Evolutionary conservation across 2,797 vertebrate genomes (phyloP), one percentile per base, ranked within the genome.

Genomic region (Lepidocolaptes lacrymiger): DNA sequence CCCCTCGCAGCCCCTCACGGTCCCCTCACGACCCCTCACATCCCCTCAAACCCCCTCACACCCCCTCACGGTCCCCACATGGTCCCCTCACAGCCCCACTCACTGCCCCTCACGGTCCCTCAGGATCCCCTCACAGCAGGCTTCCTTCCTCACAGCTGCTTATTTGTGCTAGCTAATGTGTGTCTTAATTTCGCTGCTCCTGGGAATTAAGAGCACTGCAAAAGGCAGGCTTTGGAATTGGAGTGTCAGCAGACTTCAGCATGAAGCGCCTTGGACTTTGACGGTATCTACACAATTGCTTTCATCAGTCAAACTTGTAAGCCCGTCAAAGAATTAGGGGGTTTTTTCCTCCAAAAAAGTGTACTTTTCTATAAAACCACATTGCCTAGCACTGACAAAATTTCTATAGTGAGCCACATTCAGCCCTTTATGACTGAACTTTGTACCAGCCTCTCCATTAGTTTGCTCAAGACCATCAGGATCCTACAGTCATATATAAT

Each of bases 141-240:
- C 10, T 21, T 6, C 43, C 20, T 21, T 6, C 43, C 43, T 10
- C 43, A 44, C 43, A 44, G 43, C 20, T 43, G 41, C 41, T 18
- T 7, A 18, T 18, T 17, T 43, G 41, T 43, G 41, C 17, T 43
- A 43, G 41, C 41, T 21, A 21, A 44, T 44, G 43, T 44, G 20
- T 21, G 43, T 44, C 43, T 44, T 44, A 21, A 44, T 44, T 41
- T 44, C 27, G 3, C 32, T 20, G 21, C 1, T 0, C 41, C n/a
- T 7, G 34, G 41, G 26, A 34, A 27, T n/a, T 6, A 2, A 0
- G 1, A 28, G 17, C 39, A 6, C 7, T 22, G 34, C 15, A 30
- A 34, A 46, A 82, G 30, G 39, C 39, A n/a, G 41, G 37, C 30
- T 61, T 78, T 51, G 54, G 68, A 84, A 78, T 4, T 5, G 2